Percentiles rank a stretch among this genome's conserved stretches.
phyloP scores from a whole-genome alignment of 2,888 invertebrate species.

The Drosophila melanosoma region DNA sequence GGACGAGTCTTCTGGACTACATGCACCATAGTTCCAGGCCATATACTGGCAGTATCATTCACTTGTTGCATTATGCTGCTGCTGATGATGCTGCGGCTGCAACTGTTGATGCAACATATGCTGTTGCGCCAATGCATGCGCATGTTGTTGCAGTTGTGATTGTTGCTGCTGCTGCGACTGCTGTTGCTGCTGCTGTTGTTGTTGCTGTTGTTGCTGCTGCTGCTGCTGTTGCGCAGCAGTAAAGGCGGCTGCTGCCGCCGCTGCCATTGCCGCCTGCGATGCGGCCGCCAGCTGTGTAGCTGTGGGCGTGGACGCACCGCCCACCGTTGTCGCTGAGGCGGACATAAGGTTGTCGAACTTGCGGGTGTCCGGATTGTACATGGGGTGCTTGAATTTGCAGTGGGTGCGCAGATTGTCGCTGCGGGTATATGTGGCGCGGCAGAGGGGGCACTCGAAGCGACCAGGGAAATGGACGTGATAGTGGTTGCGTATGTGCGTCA shows the following conservation, averaged over 20 bases:
- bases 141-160: slow-evolving; percentile 75
- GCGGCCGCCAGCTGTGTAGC: slow-evolving; percentile 86
- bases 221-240: slow-evolving; percentile 82
- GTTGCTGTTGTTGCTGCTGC: slow-evolving; percentile 80
- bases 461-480: slow-evolving; percentile 97
- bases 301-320: slow-evolving; percentile 86
- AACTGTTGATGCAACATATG: slow-evolving; percentile 72
- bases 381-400: slow-evolving; percentile 96
- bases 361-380: slow-evolving; percentile 93
- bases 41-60: slow-evolving; percentile 84
- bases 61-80: slow-evolving; percentile 83
- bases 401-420: slow-evolving; percentile 96
- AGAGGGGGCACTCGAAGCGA: slow-evolving; percentile 95
- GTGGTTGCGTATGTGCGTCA: slow-evolving; percentile 97
- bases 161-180: slow-evolving; percentile 72
- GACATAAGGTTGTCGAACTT: slow-evolving; percentile 91
- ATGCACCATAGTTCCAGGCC: slow-evolving; percentile 84
- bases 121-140: slow-evolving; percentile 71
- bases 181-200: slow-evolving; percentile 77
- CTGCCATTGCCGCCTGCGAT: slow-evolving; percentile 84
- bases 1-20: slow-evolving; percentile 79
- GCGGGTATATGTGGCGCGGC: slow-evolving; percentile 95
- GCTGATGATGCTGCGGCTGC: slow-evolving; percentile 82
- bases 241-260: slow-evolving; percentile 85
- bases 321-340: slow-evolving; percentile 84